Evolutionary conservation across 2,113 vertebrate genomes (phyloP).

Genomic region (Hoplias malabaricus): DNA sequence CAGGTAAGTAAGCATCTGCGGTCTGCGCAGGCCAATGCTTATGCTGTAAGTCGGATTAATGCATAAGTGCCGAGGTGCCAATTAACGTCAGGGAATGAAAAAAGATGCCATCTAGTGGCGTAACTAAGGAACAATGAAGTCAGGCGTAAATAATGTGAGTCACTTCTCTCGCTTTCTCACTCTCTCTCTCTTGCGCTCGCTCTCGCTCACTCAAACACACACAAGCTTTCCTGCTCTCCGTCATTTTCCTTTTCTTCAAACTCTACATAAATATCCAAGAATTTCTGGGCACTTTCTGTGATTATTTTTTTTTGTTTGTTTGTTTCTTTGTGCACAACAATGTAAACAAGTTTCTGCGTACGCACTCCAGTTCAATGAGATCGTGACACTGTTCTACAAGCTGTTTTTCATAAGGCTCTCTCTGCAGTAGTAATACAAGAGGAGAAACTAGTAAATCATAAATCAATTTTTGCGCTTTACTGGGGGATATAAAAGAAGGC

Average conservation of each 20-base stretch:
- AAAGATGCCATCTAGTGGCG: constrained; percentile 59
- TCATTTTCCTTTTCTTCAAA: neutral
- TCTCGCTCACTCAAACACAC: neutral
- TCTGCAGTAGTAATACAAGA: constrained; percentile 86
- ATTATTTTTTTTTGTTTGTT: neutral
- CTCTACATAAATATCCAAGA: constrained; percentile 25
- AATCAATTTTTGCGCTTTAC: constrained; percentile 85
- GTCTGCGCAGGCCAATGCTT: neutral
- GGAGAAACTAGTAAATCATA: constrained; percentile 89
- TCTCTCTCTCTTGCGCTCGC: constrained; percentile 5
- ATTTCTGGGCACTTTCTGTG: constrained; percentile 42
- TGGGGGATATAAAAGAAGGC: constrained; percentile 85
- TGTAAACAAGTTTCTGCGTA: constrained; percentile 40
- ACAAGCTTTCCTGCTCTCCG: neutral
- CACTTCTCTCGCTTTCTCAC: neutral
- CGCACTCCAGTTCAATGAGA: constrained; percentile 11
- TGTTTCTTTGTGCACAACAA: constrained; percentile 35
- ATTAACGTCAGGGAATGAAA: constrained; percentile 24
- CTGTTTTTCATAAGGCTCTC: constrained; percentile 80
- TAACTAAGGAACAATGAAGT: neutral
- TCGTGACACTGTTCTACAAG: constrained; percentile 55
- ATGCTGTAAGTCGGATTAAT: constrained; percentile 19
- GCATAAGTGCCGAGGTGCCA: neutral
- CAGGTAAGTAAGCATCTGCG: neutral
- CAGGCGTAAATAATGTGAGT: neutral